These are phyloP conservation scores for Garra rufa DNA, from an alignment of 2,113 vertebrate genomes.

Conservation along the genomic window DNA sequence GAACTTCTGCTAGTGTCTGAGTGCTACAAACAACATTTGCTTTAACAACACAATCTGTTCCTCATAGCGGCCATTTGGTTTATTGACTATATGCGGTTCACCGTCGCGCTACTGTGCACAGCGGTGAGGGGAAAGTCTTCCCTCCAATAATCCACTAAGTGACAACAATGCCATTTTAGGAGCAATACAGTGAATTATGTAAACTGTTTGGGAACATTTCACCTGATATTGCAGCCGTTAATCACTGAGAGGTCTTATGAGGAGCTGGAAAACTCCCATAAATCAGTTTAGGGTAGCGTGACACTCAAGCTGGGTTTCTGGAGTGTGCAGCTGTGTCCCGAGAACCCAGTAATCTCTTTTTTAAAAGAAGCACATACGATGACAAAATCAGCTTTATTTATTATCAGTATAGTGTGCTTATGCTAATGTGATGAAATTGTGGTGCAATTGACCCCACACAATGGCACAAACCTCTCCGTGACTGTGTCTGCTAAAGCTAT, in stretches of 20 bases:
- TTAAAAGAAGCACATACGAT: constrained; percentile 31
- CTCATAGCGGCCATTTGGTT: constrained; percentile 76
- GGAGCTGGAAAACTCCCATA: constrained; percentile 66
- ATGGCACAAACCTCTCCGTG: not conserved
- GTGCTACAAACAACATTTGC: constrained; percentile 75
- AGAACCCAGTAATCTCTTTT: constrained; percentile 52
- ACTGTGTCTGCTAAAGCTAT: constrained; percentile 22
- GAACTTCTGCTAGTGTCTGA: constrained; percentile 70
- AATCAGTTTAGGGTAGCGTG: constrained; percentile 65
- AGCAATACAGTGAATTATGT: constrained; percentile 72
- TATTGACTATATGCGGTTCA: constrained; percentile 73
- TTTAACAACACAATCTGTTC: constrained; percentile 79
- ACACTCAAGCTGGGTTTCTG: constrained; percentile 31
- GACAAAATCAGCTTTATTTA: constrained; percentile 52
- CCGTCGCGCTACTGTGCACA: constrained; percentile 58
- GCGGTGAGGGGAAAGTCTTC: constrained; percentile 64
- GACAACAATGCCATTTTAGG: constrained; percentile 70
- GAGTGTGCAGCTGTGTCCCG: constrained; percentile 48
- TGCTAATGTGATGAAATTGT: constrained; percentile 53
- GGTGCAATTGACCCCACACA: constrained; percentile 23
- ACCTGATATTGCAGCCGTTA: constrained; percentile 73
- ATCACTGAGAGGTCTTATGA: constrained; percentile 72
- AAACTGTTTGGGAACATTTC: constrained; percentile 70
- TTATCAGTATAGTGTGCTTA: constrained; percentile 45
- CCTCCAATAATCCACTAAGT: constrained; percentile 70